Evolutionary conservation across 2,888 invertebrate species (phyloP).

Genomic region (Apamea monoglypha): DNA sequence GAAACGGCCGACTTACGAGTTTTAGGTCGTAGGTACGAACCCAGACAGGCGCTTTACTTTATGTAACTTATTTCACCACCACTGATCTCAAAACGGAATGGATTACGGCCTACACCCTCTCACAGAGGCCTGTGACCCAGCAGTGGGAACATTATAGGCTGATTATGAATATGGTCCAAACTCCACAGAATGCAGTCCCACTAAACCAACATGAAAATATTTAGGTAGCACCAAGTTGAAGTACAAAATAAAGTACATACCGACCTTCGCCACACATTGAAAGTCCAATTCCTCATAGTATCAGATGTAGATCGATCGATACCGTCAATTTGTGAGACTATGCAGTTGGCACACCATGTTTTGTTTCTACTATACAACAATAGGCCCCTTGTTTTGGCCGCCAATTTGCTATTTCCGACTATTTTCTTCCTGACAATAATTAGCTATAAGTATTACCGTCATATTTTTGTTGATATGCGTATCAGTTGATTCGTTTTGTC

Average conservation of each 20-base stretch:
- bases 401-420: constrained; percentile 62
- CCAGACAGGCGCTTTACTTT: neutral
- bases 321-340: constrained; percentile 62
- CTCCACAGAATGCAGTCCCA: neutral
- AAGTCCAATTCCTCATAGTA: constrained; percentile 58
- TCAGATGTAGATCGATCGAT: constrained; percentile 67
- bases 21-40: no score
- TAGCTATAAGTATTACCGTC: constrained; percentile 34
- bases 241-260: constrained; percentile 31
- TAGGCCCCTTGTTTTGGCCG: constrained; percentile 37
- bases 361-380: constrained; percentile 58
- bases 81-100: neutral
- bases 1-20: no score
- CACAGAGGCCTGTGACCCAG: neutral
- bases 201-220: constrained; percentile 18
- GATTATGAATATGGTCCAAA: neutral
- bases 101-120: neutral
- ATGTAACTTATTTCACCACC: neutral
- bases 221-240: constrained; percentile 16
- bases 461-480: constrained; percentile 33
- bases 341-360: constrained; percentile 50
- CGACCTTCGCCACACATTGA: constrained; percentile 61
- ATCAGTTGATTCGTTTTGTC: constrained; percentile 44
- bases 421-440: constrained; percentile 53
- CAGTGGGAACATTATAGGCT: neutral